These are phyloP conservation scores for Drosophila ercepeae DNA, from an alignment of 1,140 invertebrate species.

Conservation along the genomic window DNA sequence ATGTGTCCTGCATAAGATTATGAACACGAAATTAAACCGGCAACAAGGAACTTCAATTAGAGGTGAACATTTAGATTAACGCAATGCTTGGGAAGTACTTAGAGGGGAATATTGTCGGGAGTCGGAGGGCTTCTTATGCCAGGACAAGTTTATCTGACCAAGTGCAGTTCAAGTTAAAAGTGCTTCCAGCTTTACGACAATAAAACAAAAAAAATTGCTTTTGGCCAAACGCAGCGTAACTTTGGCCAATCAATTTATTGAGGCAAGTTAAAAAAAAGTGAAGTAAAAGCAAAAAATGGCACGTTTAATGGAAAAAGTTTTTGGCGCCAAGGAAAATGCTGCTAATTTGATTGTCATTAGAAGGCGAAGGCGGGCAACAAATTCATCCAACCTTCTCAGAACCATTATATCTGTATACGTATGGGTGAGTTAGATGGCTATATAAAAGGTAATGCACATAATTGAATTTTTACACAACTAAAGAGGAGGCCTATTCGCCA, in stretches of 20 bases:
- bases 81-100: neutral
- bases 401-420: slow-evolving; percentile 30
- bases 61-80: slow-evolving; percentile 56
- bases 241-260: slow-evolving; percentile 61
- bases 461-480: slow-evolving; percentile 82
- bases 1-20: slow-evolving; percentile 54
- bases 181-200: slow-evolving; percentile 30
- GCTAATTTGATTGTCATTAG: slow-evolving; percentile 81
- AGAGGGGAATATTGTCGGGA: neutral
- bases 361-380: slow-evolving; percentile 28
- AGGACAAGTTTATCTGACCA: slow-evolving; percentile 34
- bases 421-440: slow-evolving; percentile 15
- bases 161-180: slow-evolving; percentile 45
- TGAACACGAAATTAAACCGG: slow-evolving; percentile 58
- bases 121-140: neutral
- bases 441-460: slow-evolving; percentile 75
- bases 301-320: slow-evolving; percentile 79
- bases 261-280: slow-evolving; percentile 26
- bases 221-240: slow-evolving; percentile 43
- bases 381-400: slow-evolving; percentile 42
- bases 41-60: slow-evolving; percentile 75
- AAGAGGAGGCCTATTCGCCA: slow-evolving; percentile 51
- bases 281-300: slow-evolving; percentile 24
- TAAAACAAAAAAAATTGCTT: slow-evolving; percentile 49
- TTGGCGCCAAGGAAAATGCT: slow-evolving; percentile 51